Conservation (phyloP, 2,113 vertebrate genomes). For the Zosterops pallidus region DNA sequence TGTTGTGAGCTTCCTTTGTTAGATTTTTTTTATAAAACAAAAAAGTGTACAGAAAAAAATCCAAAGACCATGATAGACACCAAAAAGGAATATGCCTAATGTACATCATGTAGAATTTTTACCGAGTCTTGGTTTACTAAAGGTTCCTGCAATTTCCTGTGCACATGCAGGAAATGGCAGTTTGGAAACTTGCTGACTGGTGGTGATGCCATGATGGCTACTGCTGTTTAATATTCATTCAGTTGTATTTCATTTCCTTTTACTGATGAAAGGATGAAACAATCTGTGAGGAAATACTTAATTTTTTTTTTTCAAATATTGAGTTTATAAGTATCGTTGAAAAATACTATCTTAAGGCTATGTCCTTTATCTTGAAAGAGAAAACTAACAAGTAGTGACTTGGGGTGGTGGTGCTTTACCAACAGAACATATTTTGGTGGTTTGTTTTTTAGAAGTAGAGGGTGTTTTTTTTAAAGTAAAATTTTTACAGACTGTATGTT, state of each 20-base stretch:
- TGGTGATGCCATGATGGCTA: background rate
- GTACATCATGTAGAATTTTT: slow-evolving; percentile 29
- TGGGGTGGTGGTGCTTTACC: background rate
- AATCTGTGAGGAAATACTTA: slow-evolving; percentile 20
- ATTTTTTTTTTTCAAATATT: slow-evolving; percentile 44
- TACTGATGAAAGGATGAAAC: slow-evolving; percentile 29
- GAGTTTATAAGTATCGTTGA: slow-evolving; percentile 22
- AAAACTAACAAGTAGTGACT: slow-evolving; percentile 45
- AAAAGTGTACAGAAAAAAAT: slow-evolving; percentile 63
- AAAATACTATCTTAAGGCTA: background rate
- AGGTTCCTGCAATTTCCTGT: slow-evolving; percentile 12
- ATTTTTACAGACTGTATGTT: slow-evolving; percentile 56
- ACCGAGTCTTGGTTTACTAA: slow-evolving; percentile 9
- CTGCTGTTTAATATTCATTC: slow-evolving; percentile 18
- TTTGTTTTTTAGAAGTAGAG: background rate
- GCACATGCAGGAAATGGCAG: background rate
- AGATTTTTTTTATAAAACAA: slow-evolving; percentile 21
- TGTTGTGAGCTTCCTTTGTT: slow-evolving; percentile 3
- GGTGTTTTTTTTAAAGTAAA: background rate
- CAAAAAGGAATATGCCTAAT: slow-evolving; percentile 64
- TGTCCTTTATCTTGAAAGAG: slow-evolving; percentile 15
- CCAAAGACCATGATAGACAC: slow-evolving; percentile 75
- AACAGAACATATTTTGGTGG: background rate
- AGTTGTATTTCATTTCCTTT: slow-evolving; percentile 19
- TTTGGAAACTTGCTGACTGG: background rate